These are phyloP conservation scores for Origma solitaria DNA, from an alignment of 2,113 vertebrate species.

Conservation along the genomic window DNA sequence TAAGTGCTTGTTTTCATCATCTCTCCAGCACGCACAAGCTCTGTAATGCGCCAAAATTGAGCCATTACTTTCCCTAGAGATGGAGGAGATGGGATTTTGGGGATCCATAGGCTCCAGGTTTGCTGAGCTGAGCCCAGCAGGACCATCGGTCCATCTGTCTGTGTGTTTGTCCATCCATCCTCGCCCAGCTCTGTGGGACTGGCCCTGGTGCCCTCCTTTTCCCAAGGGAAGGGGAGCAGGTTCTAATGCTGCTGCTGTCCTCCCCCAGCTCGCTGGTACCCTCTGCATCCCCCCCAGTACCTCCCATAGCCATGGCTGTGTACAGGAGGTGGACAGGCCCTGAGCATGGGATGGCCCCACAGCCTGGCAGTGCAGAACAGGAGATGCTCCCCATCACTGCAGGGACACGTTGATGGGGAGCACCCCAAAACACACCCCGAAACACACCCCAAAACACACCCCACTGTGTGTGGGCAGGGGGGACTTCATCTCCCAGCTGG, in stretches of 20 bases:
- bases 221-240: background rate
- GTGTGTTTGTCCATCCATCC: background rate
- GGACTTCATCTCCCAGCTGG: background rate
- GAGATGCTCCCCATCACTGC: background rate
- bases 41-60: background rate
- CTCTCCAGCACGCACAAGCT: background rate
- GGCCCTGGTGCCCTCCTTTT: background rate
- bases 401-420: fast-evolving
- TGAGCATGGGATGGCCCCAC: background rate
- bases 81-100: background rate
- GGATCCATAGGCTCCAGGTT: background rate
- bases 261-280: too few species aligned
- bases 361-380: background rate
- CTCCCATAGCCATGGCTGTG: background rate
- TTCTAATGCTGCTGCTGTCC: background rate
- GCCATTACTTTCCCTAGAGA: background rate
- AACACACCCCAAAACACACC: background rate
- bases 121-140: background rate
- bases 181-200: background rate
- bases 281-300: background rate
- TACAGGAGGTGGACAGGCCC: background rate
- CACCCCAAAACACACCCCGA: background rate
- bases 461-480: fast-evolving
- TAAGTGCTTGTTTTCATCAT: constrained; percentile 18
- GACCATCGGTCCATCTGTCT: fast-evolving